Conservation (phyloP, 2,113 vertebrate genomes). For the Tragelaphus scriptus region DNA sequence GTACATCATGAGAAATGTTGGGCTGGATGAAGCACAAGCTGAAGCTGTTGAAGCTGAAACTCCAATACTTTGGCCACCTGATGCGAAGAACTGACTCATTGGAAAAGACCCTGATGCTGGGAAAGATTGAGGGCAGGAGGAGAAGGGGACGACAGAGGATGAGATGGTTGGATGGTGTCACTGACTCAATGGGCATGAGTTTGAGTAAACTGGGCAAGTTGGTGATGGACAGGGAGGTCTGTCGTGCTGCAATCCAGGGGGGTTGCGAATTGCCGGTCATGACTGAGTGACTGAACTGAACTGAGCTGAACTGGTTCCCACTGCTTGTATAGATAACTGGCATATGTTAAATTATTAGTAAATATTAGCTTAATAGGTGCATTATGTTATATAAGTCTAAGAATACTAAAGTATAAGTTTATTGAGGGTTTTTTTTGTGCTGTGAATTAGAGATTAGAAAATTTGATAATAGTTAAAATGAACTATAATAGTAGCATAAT, state of each 20-base stretch:
- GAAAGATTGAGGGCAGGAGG: too few relatives aligned
- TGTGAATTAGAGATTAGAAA: background rate
- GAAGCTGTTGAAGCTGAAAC: too few relatives aligned
- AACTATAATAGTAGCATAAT: background rate
- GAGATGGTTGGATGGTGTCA: too few relatives aligned
- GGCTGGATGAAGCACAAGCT: background rate
- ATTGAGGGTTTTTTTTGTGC: background rate
- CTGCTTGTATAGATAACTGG: background rate
- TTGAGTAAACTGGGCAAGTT: background rate
- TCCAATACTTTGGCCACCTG: too few relatives aligned
- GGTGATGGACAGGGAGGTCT: background rate
- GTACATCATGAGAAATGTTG: background rate
- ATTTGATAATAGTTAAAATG: background rate
- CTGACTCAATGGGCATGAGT: background rate
- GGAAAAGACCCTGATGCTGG: too few relatives aligned
- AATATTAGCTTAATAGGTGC: background rate
- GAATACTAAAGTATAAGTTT: background rate
- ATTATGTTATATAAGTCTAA: background rate
- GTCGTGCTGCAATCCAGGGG: fast-evolving
- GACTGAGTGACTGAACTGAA: background rate
- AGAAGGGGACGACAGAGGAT: too few relatives aligned
- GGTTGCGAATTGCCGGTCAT: fast-evolving
- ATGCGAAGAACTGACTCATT: too few relatives aligned
- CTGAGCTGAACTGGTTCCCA: background rate
- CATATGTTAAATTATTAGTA: background rate